These are phyloP conservation scores for Orthonevra nobilis DNA, from an alignment of 2,888 invertebrate species.

Conservation along the genomic window DNA sequence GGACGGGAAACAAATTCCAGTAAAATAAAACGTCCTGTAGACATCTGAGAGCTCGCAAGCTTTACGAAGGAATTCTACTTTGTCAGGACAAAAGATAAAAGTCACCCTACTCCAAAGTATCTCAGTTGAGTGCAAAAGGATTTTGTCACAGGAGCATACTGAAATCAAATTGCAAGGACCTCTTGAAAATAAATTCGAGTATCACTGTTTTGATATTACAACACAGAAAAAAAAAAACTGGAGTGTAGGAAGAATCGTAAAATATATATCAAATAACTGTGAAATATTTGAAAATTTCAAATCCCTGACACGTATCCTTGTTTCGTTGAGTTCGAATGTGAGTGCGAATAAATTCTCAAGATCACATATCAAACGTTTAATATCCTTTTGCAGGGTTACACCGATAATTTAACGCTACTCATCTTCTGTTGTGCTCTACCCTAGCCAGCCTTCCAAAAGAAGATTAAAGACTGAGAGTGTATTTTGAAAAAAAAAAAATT, in stretches of 20 bases:
- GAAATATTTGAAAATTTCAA: constrained; percentile 49
- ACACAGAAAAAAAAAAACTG: no score
- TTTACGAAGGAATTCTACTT: constrained; percentile 19
- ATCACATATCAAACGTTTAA: constrained; percentile 68
- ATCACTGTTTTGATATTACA: no score
- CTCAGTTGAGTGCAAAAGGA: constrained; percentile 31
- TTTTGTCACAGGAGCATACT: constrained; percentile 44
- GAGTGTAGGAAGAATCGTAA: not conserved
- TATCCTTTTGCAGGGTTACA: constrained; percentile 38
- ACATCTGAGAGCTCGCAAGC: constrained; percentile 47
- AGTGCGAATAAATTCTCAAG: constrained; percentile 10
- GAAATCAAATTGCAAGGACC: constrained; percentile 43
- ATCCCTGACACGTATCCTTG: constrained; percentile 44
- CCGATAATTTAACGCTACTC: constrained; percentile 52
- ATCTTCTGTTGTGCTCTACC: not conserved
- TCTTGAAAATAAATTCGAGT: constrained; percentile 38
- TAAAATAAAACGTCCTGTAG: constrained; percentile 30
- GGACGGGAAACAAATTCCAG: constrained; percentile 4
- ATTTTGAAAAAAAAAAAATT: no score
- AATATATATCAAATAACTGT: constrained; percentile 44
- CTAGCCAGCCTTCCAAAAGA: not conserved
- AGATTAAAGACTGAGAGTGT: constrained; percentile 19
- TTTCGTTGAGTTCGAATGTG: not conserved
- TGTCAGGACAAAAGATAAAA: constrained; percentile 32
- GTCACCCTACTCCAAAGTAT: constrained; percentile 5